Evolutionary conservation across 2,888 invertebrate genomes (phyloP).

Genomic region (Hofmannophila pseudospretella): DNA sequence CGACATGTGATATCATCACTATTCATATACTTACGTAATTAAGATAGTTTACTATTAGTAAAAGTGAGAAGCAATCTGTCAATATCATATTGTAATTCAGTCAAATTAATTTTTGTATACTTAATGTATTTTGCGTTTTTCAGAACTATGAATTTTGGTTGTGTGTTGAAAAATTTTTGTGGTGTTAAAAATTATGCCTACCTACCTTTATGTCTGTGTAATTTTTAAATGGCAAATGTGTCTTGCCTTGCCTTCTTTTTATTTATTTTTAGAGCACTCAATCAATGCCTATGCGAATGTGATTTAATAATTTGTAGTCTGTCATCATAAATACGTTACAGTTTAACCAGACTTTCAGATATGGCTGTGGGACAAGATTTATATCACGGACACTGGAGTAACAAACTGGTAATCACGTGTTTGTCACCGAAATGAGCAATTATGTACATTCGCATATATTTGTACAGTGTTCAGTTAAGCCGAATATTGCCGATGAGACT

Average conservation of each 20-base stretch:
- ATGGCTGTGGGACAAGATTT: too few species aligned
- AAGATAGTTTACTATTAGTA: conserved; percentile 14
- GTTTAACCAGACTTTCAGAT: not conserved
- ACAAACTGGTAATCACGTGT: too few species aligned
- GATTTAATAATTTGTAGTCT: not conserved
- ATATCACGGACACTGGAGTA: too few species aligned
- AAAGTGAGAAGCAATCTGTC: conserved; percentile 30
- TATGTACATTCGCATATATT: too few species aligned
- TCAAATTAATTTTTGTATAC: conserved; percentile 57
- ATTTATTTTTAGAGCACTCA: conserved; percentile 1
- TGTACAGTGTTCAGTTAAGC: too few species aligned
- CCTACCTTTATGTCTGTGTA: conserved; percentile 14
- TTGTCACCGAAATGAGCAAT: too few species aligned
- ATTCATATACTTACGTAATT: not conserved
- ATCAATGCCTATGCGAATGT: not conserved
- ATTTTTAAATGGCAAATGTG: conserved; percentile 12
- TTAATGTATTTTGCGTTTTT: conserved; percentile 22
- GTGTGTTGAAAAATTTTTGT: conserved; percentile 34
- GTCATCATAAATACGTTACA: not conserved
- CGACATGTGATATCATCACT: too few species aligned
- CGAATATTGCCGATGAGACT: too few species aligned
- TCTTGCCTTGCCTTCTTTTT: not conserved
- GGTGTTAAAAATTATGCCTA: too few species aligned
- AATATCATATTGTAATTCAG: conserved; percentile 56
- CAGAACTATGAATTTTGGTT: conserved; percentile 43